Evolutionary conservation across 1,140 invertebrate species (phyloP), one percentile per base, ranked within the genome.

Genomic region (Himalopsyche phryganea): DNA sequence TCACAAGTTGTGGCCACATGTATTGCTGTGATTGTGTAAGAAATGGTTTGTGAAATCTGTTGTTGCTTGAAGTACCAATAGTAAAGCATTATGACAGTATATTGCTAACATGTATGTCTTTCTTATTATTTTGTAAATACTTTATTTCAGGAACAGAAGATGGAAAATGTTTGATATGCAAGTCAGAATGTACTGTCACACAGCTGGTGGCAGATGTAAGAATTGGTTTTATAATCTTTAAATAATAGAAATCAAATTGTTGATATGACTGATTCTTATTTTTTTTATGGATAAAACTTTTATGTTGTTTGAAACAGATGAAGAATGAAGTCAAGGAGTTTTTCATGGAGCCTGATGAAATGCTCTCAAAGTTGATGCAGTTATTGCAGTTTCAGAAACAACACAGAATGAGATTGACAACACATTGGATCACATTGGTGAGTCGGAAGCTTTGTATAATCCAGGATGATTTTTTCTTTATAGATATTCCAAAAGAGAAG

Each of bases 1-100:
- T 78, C 48, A 75, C 76, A 68, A 74, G 73, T 69, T 78, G 75
- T 67, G 75, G 76, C 62, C 76, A 77, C 64, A 78, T 77, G 71
- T 78, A 73, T 70, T 78, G 76, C 62, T 71, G 69, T 62, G 70
- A 70, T 52, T 78, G 76, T 48, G 64, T 44, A 9, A 35, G 33
- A 36, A 50, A 57, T 42, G 54, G 54, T 45, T 15, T 45, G 17
- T 10, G 4, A 40, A 40, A 28, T 28, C n/a, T n/a, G n/a, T n/a
- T n/a, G n/a, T 28, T 28, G 4, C 23, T 28, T 28, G 4, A 28
- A 28, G 23, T 28, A 28, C 23, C 9, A 28, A 28, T 5, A 28
- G n/a, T n/a, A n/a, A n/a, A n/a, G n/a, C n/a, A n/a, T n/a, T n/a
- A n/a, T n/a, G n/a, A n/a, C n/a, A n/a, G n/a, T n/a, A n/a, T n/a